Percentiles rank a stretch among this genome's conserved stretches.
Conservation (phyloP, 1,140 invertebrate genomes). For the Zaprionus capensis region DNA sequence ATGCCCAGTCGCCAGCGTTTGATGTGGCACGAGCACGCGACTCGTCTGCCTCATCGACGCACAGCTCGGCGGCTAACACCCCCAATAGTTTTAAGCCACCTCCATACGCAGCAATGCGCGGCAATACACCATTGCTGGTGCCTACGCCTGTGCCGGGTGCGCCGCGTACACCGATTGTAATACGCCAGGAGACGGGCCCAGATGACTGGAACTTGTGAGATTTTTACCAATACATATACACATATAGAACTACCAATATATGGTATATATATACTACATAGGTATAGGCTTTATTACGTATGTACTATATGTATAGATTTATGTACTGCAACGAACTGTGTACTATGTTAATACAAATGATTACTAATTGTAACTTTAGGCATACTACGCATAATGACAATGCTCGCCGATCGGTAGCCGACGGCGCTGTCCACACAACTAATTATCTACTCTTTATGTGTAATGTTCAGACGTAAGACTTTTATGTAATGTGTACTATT, state of each 20-base stretch:
- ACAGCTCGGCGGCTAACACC: slow-evolving; percentile 60
- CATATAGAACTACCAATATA: slow-evolving; percentile 41
- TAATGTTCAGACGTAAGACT: slow-evolving; percentile 55
- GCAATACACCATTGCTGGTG: slow-evolving; percentile 52
- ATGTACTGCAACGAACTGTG: slow-evolving; percentile 60
- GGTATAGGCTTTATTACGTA: slow-evolving; percentile 51
- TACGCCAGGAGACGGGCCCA: slow-evolving; percentile 69
- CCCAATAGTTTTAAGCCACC: slow-evolving; percentile 52
- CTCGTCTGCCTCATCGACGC: slow-evolving; percentile 74
- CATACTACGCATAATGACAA: slow-evolving; percentile 68
- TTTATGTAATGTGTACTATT: slow-evolving; percentile 5
- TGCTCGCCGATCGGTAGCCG: slow-evolving; percentile 62
- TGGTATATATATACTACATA: slow-evolving; percentile 2
- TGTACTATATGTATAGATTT: slow-evolving; percentile 37
- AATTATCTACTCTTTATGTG: slow-evolving; percentile 45
- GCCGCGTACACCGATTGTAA: slow-evolving; percentile 60
- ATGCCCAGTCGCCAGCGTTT: slow-evolving; percentile 68
- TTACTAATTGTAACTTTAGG: slow-evolving; percentile 39
- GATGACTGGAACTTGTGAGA: slow-evolving; percentile 81
- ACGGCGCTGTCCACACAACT: slow-evolving; percentile 47
- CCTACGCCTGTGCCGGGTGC: slow-evolving; percentile 73
- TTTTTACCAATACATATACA: slow-evolving; percentile 55
- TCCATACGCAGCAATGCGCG: slow-evolving; percentile 48
- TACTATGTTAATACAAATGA: slow-evolving; percentile 55
- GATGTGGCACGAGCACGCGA: slow-evolving; percentile 66